Percentiles rank a stretch among this genome's conserved stretches.
phyloP scores from a whole-genome alignment of 2,797 vertebrate genomes.

The Tamandua tetradactyla region DNA sequence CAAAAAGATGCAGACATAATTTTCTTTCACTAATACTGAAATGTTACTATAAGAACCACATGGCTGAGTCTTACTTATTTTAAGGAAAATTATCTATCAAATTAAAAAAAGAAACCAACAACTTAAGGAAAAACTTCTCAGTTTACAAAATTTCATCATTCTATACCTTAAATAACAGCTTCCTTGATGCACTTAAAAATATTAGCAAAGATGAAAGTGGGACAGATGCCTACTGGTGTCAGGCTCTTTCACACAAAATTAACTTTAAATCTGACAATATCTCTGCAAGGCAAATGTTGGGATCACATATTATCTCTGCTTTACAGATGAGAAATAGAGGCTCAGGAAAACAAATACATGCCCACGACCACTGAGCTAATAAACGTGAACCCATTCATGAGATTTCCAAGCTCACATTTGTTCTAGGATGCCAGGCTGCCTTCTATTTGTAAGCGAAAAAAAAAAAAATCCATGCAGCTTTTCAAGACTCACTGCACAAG shows the following conservation, averaged over 20 bases:
- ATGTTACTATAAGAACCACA: background rate
- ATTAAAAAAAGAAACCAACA: background rate
- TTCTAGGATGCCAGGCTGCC: background rate
- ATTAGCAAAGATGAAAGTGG: background rate
- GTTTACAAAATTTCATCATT: background rate
- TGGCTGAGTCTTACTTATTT: background rate
- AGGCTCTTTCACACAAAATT: background rate
- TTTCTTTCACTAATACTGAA: constrained; percentile 13
- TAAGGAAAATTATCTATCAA: background rate
- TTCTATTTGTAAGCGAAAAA: background rate
- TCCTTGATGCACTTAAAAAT: background rate
- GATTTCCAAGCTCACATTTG: background rate
- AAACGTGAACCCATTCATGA: background rate
- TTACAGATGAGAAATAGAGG: background rate
- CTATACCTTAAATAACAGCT: background rate
- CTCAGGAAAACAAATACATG: background rate
- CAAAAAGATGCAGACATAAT: background rate
- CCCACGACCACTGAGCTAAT: background rate
- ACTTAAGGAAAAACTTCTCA: background rate
- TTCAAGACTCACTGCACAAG: background rate
- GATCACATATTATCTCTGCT: background rate
- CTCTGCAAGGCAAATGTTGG: background rate
- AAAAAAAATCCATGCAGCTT: background rate
- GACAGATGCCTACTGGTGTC: background rate
- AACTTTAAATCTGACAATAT: background rate